Evolutionary conservation across 2,888 invertebrate species (phyloP).

Genomic region (Pogonocherus hispidulus): DNA sequence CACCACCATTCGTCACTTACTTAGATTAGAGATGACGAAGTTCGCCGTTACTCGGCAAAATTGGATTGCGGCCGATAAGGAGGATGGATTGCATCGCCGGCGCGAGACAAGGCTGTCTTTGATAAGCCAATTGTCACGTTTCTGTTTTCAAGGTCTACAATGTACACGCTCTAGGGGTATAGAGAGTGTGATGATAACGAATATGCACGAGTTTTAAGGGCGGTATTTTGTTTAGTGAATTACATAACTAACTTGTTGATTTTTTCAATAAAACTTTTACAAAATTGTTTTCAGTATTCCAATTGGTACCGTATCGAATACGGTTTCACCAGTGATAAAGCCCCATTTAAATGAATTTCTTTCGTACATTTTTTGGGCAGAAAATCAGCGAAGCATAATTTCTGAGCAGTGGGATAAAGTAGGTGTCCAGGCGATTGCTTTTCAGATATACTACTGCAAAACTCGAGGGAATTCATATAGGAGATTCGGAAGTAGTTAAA

Average conservation of each 20-base stretch:
- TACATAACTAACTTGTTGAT: neutral
- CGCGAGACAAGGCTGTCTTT: slow-evolving; percentile 4
- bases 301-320: too few species aligned
- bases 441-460: too few species aligned
- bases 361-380: too few species aligned
- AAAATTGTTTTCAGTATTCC: too few species aligned
- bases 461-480: too few species aligned
- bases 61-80: slow-evolving; percentile 56
- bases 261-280: too few species aligned
- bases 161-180: neutral
- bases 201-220: neutral
- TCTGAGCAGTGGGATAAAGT: too few species aligned
- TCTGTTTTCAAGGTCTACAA: neutral
- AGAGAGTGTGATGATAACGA: neutral
- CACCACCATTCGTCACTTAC: slow-evolving; percentile 61
- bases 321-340: too few species aligned
- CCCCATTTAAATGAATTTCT: too few species aligned
- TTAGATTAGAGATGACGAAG: slow-evolving; percentile 60
- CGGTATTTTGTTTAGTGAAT: neutral
- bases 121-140: slow-evolving; percentile 4
- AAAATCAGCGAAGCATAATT: too few species aligned
- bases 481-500: too few species aligned
- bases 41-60: slow-evolving; percentile 51
- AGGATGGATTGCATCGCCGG: slow-evolving; percentile 44
- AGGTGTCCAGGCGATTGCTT: too few species aligned